Percentiles rank a stretch among this genome's conserved stretches.
phyloP scores from a whole-genome alignment of 1,140 invertebrate genomes.

The Cheumatopsyche charites region DNA sequence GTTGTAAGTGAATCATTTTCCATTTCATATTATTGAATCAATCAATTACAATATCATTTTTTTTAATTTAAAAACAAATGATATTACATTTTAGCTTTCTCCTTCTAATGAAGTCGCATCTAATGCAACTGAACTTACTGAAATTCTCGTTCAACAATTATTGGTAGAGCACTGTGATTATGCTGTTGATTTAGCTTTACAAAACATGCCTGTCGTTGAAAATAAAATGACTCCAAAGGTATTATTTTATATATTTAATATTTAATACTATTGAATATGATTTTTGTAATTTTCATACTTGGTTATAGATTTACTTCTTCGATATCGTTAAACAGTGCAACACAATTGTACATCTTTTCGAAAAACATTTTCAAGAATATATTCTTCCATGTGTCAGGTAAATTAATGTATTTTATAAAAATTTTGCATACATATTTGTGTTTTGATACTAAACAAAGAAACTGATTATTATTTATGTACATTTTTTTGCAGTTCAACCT shows the following conservation, averaged over 20 bases:
- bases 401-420: no score
- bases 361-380: constrained; percentile 92
- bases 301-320: constrained; percentile 91
- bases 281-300: constrained; percentile 33
- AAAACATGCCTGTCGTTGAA: constrained; percentile 90
- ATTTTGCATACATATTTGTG: no score
- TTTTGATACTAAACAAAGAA: neutral
- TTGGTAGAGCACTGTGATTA: constrained; percentile 95
- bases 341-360: constrained; percentile 92
- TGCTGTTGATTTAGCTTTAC: constrained; percentile 90
- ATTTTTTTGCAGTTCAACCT: constrained; percentile 74
- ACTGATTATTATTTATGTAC: constrained; percentile 7
- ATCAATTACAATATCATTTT: neutral
- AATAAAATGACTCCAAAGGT: constrained; percentile 74
- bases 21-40: neutral
- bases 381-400: constrained; percentile 88
- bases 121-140: constrained; percentile 86
- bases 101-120: constrained; percentile 75
- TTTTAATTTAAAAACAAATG: neutral
- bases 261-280: constrained; percentile 4
- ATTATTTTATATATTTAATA: constrained; percentile 22
- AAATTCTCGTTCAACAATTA: constrained; percentile 85
- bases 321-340: constrained; percentile 94
- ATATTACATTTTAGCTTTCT: constrained; percentile 71
- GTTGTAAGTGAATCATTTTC: constrained; percentile 63